Evolutionary conservation across 2,113 vertebrate species (phyloP).

Genomic region (Dasyurus viverrinus): DNA sequence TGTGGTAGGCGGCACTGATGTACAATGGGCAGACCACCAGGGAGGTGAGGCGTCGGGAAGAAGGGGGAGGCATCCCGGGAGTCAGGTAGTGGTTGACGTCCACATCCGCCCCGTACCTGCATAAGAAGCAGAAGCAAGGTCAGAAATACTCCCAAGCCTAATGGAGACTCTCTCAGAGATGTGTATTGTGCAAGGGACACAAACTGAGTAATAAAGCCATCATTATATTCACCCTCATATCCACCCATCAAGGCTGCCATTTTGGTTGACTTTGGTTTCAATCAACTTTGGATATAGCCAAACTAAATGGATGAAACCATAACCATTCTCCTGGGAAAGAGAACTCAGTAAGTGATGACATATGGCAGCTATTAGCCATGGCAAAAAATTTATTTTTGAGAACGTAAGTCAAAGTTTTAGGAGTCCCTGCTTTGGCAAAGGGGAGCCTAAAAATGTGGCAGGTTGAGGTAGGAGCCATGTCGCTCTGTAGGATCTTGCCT

Average conservation of each 20-base stretch:
- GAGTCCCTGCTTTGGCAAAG: not conserved
- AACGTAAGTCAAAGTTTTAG: not conserved
- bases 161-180: not conserved
- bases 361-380: not conserved
- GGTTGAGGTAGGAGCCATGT: not conserved
- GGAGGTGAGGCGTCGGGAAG: slow-evolving; percentile 90
- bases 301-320: not conserved
- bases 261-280: not conserved
- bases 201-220: not conserved
- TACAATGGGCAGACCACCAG: slow-evolving; percentile 95
- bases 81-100: slow-evolving; percentile 92
- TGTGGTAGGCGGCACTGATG: slow-evolving; percentile 95
- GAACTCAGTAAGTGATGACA: not conserved
- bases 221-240: not conserved
- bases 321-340: not conserved
- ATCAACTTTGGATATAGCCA: not conserved
- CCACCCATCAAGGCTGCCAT: not conserved
- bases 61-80: slow-evolving; percentile 78
- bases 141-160: not conserved
- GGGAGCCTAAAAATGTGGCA: not conserved
- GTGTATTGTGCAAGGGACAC: not conserved
- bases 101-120: slow-evolving; percentile 92
- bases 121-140: not conserved
- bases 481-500: no score
- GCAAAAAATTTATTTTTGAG: not conserved